A percentile compares a stretch with the other conserved stretches of the same genome.
phyloP scores from a whole-genome alignment of 2,113 vertebrate species.

The Marmota monax region DNA sequence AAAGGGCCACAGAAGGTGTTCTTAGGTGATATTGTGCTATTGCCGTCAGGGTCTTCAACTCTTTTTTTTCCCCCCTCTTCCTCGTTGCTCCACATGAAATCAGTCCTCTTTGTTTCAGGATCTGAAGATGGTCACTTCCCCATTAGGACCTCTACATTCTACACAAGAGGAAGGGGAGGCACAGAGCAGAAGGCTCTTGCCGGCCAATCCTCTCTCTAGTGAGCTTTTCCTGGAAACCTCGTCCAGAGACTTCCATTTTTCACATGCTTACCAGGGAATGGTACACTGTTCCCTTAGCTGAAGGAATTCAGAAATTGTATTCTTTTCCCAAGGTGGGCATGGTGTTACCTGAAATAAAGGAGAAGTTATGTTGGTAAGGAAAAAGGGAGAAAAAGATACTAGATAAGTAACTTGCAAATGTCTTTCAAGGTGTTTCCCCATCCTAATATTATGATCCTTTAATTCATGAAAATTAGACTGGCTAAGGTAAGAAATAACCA shows the following conservation, averaged over 20 bases:
- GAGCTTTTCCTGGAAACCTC: constrained; percentile 11
- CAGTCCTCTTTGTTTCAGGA: neutral
- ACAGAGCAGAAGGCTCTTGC: neutral
- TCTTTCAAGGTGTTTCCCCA: neutral
- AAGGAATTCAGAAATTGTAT: constrained; percentile 18
- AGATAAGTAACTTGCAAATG: neutral
- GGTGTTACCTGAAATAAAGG: neutral
- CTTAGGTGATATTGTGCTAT: neutral
- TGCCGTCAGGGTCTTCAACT: neutral
- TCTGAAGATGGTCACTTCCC: neutral
- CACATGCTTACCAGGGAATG: neutral
- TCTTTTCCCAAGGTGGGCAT: neutral
- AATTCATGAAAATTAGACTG: neutral
- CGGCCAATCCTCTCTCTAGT: neutral
- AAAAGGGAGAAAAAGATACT: neutral
- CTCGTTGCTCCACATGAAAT: neutral
- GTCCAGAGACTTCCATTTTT: neutral
- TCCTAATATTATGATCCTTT: neutral
- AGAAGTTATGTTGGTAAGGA: constrained; percentile 6
- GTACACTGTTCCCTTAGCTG: neutral
- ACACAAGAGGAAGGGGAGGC: neutral
- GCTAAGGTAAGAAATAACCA: neutral
- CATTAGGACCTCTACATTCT: neutral
- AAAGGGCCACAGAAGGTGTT: neutral
- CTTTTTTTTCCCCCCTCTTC: neutral